Evolutionary conservation across 2,888 invertebrate genomes (phyloP).

Genomic region (Drosophila dives): DNA sequence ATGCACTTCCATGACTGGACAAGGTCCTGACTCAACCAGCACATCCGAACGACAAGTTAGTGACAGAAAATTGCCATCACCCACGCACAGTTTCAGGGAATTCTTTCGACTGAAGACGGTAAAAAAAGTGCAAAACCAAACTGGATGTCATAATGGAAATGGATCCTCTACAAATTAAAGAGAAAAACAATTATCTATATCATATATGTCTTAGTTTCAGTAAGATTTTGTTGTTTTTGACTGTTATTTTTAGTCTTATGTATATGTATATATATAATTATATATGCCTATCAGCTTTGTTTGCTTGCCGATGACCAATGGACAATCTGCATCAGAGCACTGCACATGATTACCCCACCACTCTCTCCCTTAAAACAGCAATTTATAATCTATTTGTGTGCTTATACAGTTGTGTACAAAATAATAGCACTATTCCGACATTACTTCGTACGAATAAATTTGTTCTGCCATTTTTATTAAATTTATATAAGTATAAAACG

Average conservation of each 20-base stretch:
- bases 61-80: slow-evolving; percentile 38
- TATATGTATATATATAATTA: background rate
- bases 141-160: slow-evolving; percentile 33
- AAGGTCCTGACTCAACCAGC: slow-evolving; percentile 54
- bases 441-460: background rate
- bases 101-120: slow-evolving; percentile 71
- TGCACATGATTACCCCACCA: slow-evolving; percentile 51
- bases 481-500: background rate
- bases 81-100: slow-evolving; percentile 73
- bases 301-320: slow-evolving; percentile 36
- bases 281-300: slow-evolving; percentile 44
- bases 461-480: background rate
- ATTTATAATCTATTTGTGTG: slow-evolving; percentile 26
- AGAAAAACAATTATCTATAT: background rate
- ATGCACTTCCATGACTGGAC: slow-evolving; percentile 42
- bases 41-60: slow-evolving; percentile 51
- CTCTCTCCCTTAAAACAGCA: slow-evolving; percentile 27
- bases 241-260: slow-evolving; percentile 49
- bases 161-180: slow-evolving; percentile 75
- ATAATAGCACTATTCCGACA: background rate
- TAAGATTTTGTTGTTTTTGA: slow-evolving; percentile 28
- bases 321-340: slow-evolving; percentile 33
- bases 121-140: slow-evolving; percentile 59
- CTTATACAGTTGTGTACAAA: slow-evolving; percentile 16
- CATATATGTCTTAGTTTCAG: background rate